Conservation (phyloP, 2,797 vertebrate species). For the Hephaestus fuliginosus region DNA sequence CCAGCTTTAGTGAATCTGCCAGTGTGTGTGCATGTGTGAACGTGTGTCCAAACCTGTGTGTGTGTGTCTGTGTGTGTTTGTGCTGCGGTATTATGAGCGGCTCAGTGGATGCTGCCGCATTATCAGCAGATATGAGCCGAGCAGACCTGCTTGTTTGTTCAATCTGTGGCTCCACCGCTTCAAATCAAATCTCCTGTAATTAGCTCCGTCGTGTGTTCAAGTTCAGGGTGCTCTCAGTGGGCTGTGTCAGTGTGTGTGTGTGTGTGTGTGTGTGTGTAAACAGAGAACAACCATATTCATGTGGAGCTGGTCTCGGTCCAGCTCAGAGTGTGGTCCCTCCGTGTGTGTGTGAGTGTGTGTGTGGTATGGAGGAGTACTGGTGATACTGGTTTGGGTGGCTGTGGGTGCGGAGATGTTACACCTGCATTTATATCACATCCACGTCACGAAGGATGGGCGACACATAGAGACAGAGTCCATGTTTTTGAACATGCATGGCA, state of each 20-base stretch:
- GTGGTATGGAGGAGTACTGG: neutral
- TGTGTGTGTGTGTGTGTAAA: slow-evolving; percentile 8
- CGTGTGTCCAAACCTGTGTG: slow-evolving; percentile 10
- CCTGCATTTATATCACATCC: neutral
- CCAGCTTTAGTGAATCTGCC: slow-evolving; percentile 9
- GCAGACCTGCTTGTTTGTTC: slow-evolving; percentile 71
- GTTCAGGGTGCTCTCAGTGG: slow-evolving; percentile 46
- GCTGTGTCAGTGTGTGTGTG: slow-evolving; percentile 13
- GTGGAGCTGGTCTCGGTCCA: neutral
- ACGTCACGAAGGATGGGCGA: neutral
- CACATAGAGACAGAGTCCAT: neutral
- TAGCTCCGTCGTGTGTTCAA: slow-evolving; percentile 64
- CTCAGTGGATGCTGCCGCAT: slow-evolving; percentile 48
- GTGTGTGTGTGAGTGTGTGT: neutral
- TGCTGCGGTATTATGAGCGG: slow-evolving; percentile 39
- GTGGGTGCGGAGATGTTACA: slow-evolving; percentile 1
- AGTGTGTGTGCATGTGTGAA: slow-evolving; percentile 21
- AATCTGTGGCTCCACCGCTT: slow-evolving; percentile 63
- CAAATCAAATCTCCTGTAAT: slow-evolving; percentile 74
- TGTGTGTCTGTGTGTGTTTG: slow-evolving; percentile 10
- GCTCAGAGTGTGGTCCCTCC: neutral
- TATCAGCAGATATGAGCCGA: slow-evolving; percentile 66
- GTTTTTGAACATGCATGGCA: neutral
- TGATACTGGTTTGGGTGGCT: slow-evolving; percentile 24
- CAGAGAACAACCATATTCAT: slow-evolving; percentile 21